Evolutionary conservation across 2,888 invertebrate species (phyloP), one percentile per base, ranked within the genome.

Genomic region (Ceraclea dissimilis): DNA sequence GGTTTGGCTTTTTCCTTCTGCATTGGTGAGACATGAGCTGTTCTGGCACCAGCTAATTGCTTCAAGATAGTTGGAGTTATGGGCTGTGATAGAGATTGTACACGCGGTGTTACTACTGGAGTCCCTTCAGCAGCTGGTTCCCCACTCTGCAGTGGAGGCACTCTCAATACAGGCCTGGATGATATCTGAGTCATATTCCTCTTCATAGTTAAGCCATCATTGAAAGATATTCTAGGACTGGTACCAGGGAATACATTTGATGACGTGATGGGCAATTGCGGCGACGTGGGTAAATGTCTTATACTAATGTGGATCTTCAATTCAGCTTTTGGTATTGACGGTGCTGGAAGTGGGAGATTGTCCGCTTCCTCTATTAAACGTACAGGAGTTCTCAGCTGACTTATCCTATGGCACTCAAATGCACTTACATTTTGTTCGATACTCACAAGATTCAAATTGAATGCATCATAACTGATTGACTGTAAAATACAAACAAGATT

Each of bases 351-450:
- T 13, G 84, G 79, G 49, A 78, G 69, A 51, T 69, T 72, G 66
- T 84, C 84, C 58, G 85, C 81, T 68, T 86, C 83, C 67, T 86
- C 85, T 59, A 90, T 87, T 13, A 87, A 74, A 70, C 78, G 80
- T 64, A 82, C 72, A 43, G 88, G 82, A 11, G 89, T 85, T 67
- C 86, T 84, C 62, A 89, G 81, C 66, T 85, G 82, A 54, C 84
- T 82, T 54, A 89, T 83, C 67, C 93, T 83, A 71, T 93, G 91
- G 52, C 88, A 90, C 63, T 84, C 86, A 75, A 92, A 93, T 18
- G 93, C 93, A 57, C 86, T 85, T 62, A 88, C 72, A 63, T 81
- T 78, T 47, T 78, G 72, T 70, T 86, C 86, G 70, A 87, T 75
- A 69, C 90, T 79, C 49, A 84, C 70, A 49, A 88, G 67, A 52